Evolutionary conservation across 2,113 vertebrate genomes (phyloP).

Genomic region (Pteruthius melanotis): DNA sequence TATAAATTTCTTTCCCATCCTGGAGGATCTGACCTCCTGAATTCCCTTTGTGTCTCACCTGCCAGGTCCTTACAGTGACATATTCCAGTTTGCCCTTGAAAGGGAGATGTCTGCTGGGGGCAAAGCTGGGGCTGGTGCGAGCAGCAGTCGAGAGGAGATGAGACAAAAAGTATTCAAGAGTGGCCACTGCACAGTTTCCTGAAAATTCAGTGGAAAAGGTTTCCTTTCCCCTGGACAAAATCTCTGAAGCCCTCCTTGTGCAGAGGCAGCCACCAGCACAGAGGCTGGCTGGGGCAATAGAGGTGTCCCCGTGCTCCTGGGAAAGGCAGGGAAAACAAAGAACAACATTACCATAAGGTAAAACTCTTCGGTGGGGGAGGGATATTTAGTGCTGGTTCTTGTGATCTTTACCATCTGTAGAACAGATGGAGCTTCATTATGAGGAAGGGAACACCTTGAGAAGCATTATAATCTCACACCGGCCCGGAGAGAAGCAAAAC

Average conservation of each 20-base stretch:
- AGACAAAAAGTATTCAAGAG: neutral
- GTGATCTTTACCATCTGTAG: constrained; percentile 68
- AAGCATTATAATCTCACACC: constrained; percentile 60
- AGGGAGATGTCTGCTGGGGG: neutral
- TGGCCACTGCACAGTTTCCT: neutral
- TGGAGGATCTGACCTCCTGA: neutral
- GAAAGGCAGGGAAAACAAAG: constrained; percentile 50
- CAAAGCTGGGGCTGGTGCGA: neutral
- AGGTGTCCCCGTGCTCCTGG: neutral
- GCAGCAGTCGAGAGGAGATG: neutral
- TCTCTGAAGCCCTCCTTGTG: neutral
- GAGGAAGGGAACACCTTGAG: constrained; percentile 66
- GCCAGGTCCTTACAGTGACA: neutral
- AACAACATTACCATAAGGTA: constrained; percentile 54
- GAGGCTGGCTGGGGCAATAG: neutral
- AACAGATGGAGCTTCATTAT: constrained; percentile 69
- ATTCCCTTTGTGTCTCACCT: neutral
- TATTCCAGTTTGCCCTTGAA: neutral
- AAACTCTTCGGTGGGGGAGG: constrained; percentile 51
- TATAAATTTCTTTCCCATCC: neutral
- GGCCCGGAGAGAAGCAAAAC: constrained; percentile 46
- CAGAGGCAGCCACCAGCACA: neutral
- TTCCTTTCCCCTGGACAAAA: neutral
- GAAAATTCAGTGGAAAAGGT: neutral
- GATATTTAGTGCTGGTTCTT: constrained; percentile 61